Evolutionary conservation across 2,888 invertebrate species (phyloP).

Genomic region (Tribolium freemani): DNA sequence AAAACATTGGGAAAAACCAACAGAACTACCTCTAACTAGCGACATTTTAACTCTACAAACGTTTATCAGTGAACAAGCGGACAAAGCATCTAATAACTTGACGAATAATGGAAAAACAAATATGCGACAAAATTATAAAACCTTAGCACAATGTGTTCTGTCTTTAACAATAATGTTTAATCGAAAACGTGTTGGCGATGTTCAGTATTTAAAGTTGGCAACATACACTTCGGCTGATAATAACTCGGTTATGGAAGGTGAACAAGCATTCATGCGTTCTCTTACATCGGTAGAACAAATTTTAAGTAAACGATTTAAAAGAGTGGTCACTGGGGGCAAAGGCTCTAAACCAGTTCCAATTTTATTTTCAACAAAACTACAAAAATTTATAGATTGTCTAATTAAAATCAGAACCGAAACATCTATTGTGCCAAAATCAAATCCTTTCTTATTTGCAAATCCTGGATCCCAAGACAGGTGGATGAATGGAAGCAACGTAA

Average conservation of each 20-base stretch:
- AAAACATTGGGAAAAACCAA: slow-evolving; percentile 15
- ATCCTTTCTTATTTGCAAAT: slow-evolving; percentile 49
- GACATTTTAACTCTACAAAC: slow-evolving; percentile 3
- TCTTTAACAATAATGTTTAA: slow-evolving; percentile 45
- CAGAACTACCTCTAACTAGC: not conserved
- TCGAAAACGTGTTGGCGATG: slow-evolving; percentile 40
- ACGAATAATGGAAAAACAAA: no score
- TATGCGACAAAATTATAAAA: no score
- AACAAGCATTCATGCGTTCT: no score
- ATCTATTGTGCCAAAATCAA: slow-evolving; percentile 16
- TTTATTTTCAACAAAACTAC: not conserved
- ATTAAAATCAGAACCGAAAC: not conserved
- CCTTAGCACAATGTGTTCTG: slow-evolving; percentile 13
- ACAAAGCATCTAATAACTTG: not conserved
- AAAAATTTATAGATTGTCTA: not conserved
- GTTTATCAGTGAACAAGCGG: not conserved
- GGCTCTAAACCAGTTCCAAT: slow-evolving; percentile 16
- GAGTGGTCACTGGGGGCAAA: slow-evolving; percentile 10
- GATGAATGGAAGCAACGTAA: slow-evolving; percentile 46
- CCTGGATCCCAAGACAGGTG: slow-evolving; percentile 47
- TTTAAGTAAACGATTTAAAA: slow-evolving; percentile 5
- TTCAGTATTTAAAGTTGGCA: not conserved
- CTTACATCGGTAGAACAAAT: not conserved
- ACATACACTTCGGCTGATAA: no score
- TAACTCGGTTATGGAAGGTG: no score